A percentile compares a stretch with the other conserved stretches of the same genome.
Evolutionary conservation across 1,140 invertebrate species (phyloP).

Genomic region (Drosophila rhopaloa): DNA sequence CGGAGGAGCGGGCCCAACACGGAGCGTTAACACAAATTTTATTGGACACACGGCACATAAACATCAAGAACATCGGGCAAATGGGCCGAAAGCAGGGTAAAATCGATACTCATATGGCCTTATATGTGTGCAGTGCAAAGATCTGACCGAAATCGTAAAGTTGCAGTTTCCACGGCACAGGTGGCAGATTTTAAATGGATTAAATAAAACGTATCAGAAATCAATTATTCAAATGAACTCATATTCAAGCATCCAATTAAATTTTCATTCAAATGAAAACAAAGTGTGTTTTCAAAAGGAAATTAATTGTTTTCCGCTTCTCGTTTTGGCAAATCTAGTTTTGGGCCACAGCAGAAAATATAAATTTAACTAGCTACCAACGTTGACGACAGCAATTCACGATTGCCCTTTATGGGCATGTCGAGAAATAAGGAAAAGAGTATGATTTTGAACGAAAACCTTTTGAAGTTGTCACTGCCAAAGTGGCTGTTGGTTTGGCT

Average conservation of each 20-base stretch:
- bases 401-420: slow-evolving; percentile 50
- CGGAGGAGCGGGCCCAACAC: slow-evolving; percentile 26
- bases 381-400: slow-evolving; percentile 9
- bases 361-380: slow-evolving; percentile 8
- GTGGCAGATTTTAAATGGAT: slow-evolving; percentile 14
- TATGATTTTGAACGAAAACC: slow-evolving; percentile 33
- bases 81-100: slow-evolving; percentile 24
- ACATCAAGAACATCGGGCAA: slow-evolving; percentile 44
- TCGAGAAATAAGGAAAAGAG: slow-evolving; percentile 5
- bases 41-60: slow-evolving; percentile 64
- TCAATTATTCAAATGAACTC: slow-evolving; percentile 32
- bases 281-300: slow-evolving; percentile 7
- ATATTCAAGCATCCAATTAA: not conserved
- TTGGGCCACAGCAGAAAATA: slow-evolving; percentile 22
- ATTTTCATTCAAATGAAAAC: slow-evolving; percentile 20
- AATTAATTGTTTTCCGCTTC: slow-evolving; percentile 19
- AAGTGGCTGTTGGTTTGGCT: slow-evolving; percentile 42
- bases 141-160: not conserved
- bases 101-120: slow-evolving; percentile 63
- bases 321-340: slow-evolving; percentile 50
- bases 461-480: slow-evolving; percentile 69
- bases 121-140: slow-evolving; percentile 9
- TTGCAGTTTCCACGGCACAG: slow-evolving; percentile 11
- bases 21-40: slow-evolving; percentile 55
- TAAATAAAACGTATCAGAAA: slow-evolving; percentile 9